Evolutionary conservation across 2,797 vertebrate species (phyloP).

Genomic region (Anas bernieri): DNA sequence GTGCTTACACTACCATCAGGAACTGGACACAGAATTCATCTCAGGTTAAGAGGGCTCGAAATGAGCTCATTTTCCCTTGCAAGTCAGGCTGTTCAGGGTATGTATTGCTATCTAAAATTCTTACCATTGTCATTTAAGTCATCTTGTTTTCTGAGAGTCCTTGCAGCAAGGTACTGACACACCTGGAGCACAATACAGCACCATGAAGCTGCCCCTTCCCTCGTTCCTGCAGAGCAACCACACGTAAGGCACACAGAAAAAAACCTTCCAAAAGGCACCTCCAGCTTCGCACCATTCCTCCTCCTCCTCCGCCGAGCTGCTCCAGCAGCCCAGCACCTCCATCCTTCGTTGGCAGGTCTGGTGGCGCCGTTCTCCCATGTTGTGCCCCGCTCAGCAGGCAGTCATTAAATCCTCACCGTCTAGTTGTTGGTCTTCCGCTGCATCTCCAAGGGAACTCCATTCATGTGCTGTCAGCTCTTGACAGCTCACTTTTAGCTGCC

Average conservation of each 20-base stretch:
- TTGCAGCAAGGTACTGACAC: background rate
- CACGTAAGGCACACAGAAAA: background rate
- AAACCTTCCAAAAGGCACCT: background rate
- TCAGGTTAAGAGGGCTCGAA: background rate
- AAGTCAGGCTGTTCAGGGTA: background rate
- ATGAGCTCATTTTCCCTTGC: background rate
- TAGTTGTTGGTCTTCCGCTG: background rate
- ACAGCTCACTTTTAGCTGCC: conserved; percentile 12
- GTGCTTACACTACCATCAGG: background rate
- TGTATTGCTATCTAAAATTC: background rate
- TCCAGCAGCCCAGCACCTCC: background rate
- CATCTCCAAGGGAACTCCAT: conserved; percentile 63
- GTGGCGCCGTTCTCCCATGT: rapidly evolving
- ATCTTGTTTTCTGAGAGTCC: background rate
- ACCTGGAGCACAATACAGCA: background rate
- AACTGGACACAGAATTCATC: background rate
- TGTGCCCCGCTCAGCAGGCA: background rate
- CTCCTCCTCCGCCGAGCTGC: rapidly evolving
- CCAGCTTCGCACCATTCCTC: background rate
- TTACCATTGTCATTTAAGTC: background rate
- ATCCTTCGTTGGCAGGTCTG: background rate
- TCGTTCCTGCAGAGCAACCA: background rate
- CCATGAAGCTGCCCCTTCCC: background rate
- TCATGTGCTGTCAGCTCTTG: background rate
- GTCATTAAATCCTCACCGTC: background rate